Conservation (phyloP, 64 coral and sea anemone species). For the Orbicella faveolata region DNA sequence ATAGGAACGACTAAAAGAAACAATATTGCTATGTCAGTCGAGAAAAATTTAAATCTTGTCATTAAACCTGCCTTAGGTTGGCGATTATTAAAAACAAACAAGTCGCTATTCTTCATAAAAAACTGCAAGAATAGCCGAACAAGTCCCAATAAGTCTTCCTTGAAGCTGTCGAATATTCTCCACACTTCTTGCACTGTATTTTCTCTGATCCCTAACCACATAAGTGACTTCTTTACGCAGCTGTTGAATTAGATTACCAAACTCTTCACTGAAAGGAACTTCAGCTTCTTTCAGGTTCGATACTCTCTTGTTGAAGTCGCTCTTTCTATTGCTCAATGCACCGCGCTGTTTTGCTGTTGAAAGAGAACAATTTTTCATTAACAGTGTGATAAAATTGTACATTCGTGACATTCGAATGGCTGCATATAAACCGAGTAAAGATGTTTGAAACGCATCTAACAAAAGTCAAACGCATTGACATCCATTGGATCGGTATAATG, state of each 20-base stretch:
- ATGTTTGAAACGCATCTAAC: no score
- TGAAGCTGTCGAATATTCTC: slow-evolving; percentile 67
- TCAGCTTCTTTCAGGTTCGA: slow-evolving; percentile 33
- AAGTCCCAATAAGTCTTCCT: slow-evolving; percentile 67
- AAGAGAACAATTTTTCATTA: not conserved
- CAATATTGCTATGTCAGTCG: no score
- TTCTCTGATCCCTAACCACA: slow-evolving; percentile 61
- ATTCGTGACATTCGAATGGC: no score
- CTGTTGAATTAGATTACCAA: slow-evolving; percentile 40
- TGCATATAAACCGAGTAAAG: no score
- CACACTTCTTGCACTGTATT: slow-evolving; percentile 72
- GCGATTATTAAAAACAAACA: not conserved
- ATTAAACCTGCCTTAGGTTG: not conserved
- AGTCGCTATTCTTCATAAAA: slow-evolving; percentile 65
- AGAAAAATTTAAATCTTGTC: not conserved
- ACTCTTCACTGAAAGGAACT: slow-evolving; percentile 49
- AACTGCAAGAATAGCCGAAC: slow-evolving; percentile 56
- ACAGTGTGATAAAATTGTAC: no score
- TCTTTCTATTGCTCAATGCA: slow-evolving; percentile 46
- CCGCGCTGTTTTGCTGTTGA: slow-evolving; percentile 48
- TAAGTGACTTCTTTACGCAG: slow-evolving; percentile 57
- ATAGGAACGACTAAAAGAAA: not conserved
- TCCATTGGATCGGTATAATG: no score
- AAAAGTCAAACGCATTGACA: no score
- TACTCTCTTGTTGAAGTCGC: slow-evolving; percentile 40